These are phyloP conservation scores for Agelastica alni DNA, from an alignment of 2,888 invertebrate genomes.

Conservation along the genomic window DNA sequence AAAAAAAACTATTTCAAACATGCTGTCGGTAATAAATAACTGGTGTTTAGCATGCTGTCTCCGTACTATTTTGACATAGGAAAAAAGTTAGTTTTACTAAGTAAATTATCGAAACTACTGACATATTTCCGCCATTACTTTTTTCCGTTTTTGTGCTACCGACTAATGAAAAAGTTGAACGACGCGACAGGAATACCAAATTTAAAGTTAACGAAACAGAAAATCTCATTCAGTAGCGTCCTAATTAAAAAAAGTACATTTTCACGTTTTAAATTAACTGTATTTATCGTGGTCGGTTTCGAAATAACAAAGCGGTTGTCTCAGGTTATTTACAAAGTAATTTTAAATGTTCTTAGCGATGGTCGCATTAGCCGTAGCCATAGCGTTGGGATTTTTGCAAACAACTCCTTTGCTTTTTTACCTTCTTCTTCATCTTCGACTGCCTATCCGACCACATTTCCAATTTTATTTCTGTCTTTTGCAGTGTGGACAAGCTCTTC, in stretches of 20 bases:
- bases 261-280: background rate
- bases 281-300: too few relatives aligned
- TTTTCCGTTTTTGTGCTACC: background rate
- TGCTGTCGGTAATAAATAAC: background rate
- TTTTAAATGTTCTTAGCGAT: too few relatives aligned
- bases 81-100: conserved; percentile 14
- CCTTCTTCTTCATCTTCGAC: too few relatives aligned
- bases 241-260: too few relatives aligned
- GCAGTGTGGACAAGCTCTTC: too few relatives aligned
- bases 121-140: background rate
- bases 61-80: conserved; percentile 15
- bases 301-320: too few relatives aligned
- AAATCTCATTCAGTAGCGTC: background rate
- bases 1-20: conserved; percentile 11
- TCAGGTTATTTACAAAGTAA: too few relatives aligned
- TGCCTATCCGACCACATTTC: too few relatives aligned
- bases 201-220: background rate
- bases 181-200: background rate
- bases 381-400: too few relatives aligned
- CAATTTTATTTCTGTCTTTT: too few relatives aligned
- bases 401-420: too few relatives aligned
- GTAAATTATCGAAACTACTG: conserved; percentile 17
- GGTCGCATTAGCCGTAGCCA: too few relatives aligned
- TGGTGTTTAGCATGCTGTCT: conserved; percentile 17
- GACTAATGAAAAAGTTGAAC: background rate